Evolutionary conservation across 2,113 vertebrate species (phyloP), one percentile per base, ranked within the genome.

Genomic region (Pyrgilauda ruficollis): DNA sequence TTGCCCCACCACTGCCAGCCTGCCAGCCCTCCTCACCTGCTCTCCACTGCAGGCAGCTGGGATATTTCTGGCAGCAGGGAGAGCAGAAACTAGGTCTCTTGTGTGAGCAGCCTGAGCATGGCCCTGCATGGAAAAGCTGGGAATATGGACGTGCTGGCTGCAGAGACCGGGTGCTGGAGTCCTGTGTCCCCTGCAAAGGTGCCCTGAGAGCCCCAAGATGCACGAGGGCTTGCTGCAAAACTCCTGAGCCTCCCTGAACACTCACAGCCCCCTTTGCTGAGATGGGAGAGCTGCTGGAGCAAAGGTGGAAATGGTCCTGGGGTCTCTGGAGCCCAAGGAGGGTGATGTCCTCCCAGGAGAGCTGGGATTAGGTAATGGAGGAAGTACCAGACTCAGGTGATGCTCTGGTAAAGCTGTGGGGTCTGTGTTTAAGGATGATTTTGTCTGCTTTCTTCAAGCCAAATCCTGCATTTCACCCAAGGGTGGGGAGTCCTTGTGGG

Each of bases 71-170:
- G 92, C 75, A 88, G 58, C 72, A n/a, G 41, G 30, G 49, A 82
- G 41, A 93, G 56, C 44, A 85, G 82, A 79, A 97, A 86, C 31
- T 75, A 67, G 92, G 88, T 88, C 63, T 91, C 64, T 11, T 35
- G 22, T 41, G 47, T 2, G 4, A 88, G 61, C 86, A 94, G 78
- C 53, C 49, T 33, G 8, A 76, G 63, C 7, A 0, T 1, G 10
- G 74, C 74, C 31, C 39, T 20, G 61, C 55, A 20, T 31, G 81
- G 73, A 27, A 74, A 88, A 83, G 5, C 66, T 19, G 11, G 74
- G 55, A 39, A 39, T 27, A 4, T 4, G 44, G 24, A 41, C 16
- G 7, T 0, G 1, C 41, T 11, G 27, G n/a, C 64, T 81, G 66
- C 79, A 43, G 84, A n/a, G 72, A 15, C 2, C 1, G 0, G 12